phyloP scores from a whole-genome alignment of 2,113 vertebrate species.

The Muntiacus muntjak region DNA sequence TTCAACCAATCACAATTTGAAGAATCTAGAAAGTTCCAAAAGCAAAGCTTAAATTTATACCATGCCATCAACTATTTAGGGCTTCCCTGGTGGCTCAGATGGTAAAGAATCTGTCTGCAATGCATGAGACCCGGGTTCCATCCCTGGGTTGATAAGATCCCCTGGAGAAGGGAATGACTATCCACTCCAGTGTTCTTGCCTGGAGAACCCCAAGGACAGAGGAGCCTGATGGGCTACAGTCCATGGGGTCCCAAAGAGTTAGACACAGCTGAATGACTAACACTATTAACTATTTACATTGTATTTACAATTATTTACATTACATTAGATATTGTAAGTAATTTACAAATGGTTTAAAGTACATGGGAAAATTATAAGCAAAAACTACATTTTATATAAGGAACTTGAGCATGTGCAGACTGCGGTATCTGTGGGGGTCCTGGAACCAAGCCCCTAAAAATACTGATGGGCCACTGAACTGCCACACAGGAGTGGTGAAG shows the following conservation, averaged over 20 bases:
- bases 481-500: rapidly evolving
- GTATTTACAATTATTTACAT: neutral
- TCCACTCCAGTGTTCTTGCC: neutral
- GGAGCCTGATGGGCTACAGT: neutral
- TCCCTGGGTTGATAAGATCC: neutral
- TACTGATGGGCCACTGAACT: neutral
- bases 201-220: neutral
- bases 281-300: neutral
- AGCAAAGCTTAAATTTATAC: neutral
- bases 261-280: neutral
- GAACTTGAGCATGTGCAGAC: neutral
- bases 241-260: neutral
- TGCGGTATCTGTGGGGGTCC: neutral
- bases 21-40: neutral
- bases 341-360: neutral
- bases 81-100: neutral
- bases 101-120: neutral
- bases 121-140: neutral
- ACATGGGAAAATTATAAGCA: neutral
- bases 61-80: neutral
- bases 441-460: neutral
- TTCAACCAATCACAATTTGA: neutral
- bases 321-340: neutral
- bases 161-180: neutral
- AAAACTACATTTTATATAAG: neutral